Percentiles rank a stretch among this genome's conserved stretches.
These are phyloP conservation scores for Caligus rogercresseyi DNA, from an alignment of 1,140 invertebrate genomes.

Conservation along the genomic window DNA sequence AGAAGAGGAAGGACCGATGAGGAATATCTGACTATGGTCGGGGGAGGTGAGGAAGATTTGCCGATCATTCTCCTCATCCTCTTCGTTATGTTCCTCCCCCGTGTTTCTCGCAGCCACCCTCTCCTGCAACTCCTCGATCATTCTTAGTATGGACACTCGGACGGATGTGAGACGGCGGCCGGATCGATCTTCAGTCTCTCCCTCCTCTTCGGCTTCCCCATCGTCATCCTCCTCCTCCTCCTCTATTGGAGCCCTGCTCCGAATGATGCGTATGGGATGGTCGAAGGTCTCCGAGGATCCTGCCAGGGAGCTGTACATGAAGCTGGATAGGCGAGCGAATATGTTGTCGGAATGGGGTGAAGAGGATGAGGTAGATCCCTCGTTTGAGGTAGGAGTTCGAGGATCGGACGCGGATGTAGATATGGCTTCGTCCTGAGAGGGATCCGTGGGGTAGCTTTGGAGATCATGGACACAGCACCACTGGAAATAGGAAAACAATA, in stretches of 20 bases:
- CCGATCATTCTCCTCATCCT: background rate
- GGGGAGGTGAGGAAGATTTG: background rate
- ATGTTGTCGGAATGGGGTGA: background rate
- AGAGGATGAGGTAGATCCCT: background rate
- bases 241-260: background rate
- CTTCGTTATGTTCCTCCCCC: background rate
- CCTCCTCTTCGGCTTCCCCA: background rate
- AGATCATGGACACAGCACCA: conserved; percentile 89
- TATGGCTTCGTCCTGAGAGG: background rate
- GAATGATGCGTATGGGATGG: background rate
- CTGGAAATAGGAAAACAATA: conserved; percentile 34
- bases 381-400: background rate
- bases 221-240: background rate
- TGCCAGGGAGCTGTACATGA: background rate
- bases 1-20: background rate
- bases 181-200: background rate
- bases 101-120: too few species aligned
- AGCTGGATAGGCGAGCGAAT: background rate
- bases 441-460: conserved; percentile 40
- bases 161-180: background rate
- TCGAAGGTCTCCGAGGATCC: background rate
- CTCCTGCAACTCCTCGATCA: background rate
- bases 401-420: background rate
- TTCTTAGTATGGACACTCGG: background rate
- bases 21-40: background rate